Percentiles rank a stretch among this genome's conserved stretches.
Evolutionary conservation across 2,888 invertebrate species (phyloP).

Genomic region (Idaea straminata): DNA sequence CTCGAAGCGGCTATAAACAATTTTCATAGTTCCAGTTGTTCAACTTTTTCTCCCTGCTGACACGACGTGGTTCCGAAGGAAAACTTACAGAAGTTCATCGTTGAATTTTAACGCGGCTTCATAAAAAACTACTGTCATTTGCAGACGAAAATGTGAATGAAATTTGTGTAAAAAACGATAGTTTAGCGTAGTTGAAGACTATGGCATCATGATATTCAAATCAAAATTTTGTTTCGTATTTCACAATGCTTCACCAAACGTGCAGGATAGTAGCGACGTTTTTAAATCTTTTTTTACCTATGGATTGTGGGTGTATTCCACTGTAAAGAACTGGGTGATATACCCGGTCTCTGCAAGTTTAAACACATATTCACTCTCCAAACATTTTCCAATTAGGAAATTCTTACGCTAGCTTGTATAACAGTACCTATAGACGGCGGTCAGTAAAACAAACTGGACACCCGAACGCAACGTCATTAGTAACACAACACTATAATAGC

Average conservation of each 20-base stretch:
- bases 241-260: too few relatives aligned
- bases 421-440: conserved; percentile 3
- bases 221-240: too few relatives aligned
- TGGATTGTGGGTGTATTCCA: too few relatives aligned
- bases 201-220: too few relatives aligned
- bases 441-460: conserved; percentile 13
- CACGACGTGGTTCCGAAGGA: conserved; percentile 18
- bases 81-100: conserved; percentile 31
- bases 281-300: too few relatives aligned
- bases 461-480: conserved; percentile 25
- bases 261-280: too few relatives aligned
- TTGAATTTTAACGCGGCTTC: conserved; percentile 33
- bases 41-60: conserved; percentile 29
- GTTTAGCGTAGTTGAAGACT: too few relatives aligned
- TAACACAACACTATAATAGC: conserved; percentile 39
- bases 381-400: neutral
- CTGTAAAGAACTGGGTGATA: too few relatives aligned
- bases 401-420: neutral
- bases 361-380: neutral
- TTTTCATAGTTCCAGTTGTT: conserved; percentile 42
- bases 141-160: neutral
- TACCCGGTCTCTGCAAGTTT: too few relatives aligned
- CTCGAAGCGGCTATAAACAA: conserved; percentile 30
- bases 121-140: neutral
- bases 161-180: too few relatives aligned